Evolutionary conservation across 1,140 invertebrate species (phyloP).

Genomic region (Zaprionus ghesquierei): DNA sequence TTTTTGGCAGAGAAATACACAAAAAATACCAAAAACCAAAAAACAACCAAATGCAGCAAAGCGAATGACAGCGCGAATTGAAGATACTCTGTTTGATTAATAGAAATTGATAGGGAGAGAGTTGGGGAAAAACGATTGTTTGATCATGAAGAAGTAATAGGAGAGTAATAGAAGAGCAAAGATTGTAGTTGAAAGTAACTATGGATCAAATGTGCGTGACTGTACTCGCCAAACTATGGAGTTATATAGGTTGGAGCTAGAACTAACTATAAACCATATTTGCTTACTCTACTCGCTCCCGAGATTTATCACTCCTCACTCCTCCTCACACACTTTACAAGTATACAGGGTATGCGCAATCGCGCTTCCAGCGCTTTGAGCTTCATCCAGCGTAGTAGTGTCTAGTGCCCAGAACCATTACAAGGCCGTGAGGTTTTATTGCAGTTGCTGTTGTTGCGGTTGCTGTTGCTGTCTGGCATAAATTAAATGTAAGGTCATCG

Average conservation of each 20-base stretch:
- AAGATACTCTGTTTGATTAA: background rate
- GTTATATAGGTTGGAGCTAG: too few relatives aligned
- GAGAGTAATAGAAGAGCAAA: too few relatives aligned
- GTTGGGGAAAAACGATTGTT: background rate
- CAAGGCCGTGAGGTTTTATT: slow-evolving; percentile 27
- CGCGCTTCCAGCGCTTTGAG: slow-evolving; percentile 7
- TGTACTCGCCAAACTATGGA: too few relatives aligned
- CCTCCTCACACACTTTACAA: background rate
- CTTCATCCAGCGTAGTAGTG: slow-evolving; percentile 5
- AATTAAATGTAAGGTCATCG: slow-evolving; percentile 48
- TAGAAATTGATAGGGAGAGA: background rate
- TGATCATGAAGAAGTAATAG: background rate
- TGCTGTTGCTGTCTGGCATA: slow-evolving; percentile 29
- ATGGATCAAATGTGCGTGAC: too few relatives aligned
- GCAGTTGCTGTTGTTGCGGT: slow-evolving; percentile 8
- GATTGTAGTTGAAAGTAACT: too few relatives aligned
- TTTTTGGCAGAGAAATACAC: slow-evolving; percentile 22
- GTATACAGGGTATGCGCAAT: background rate
- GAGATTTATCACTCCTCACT: too few relatives aligned
- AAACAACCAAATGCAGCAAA: background rate
- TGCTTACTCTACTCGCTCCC: background rate
- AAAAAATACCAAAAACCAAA: background rate
- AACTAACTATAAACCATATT: background rate
- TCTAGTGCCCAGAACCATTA: slow-evolving; percentile 34
- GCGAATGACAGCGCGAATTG: background rate